Evolutionary conservation across 2,113 vertebrate species (phyloP).

Genomic region (Sinocyclocheilus rhinocerous): DNA sequence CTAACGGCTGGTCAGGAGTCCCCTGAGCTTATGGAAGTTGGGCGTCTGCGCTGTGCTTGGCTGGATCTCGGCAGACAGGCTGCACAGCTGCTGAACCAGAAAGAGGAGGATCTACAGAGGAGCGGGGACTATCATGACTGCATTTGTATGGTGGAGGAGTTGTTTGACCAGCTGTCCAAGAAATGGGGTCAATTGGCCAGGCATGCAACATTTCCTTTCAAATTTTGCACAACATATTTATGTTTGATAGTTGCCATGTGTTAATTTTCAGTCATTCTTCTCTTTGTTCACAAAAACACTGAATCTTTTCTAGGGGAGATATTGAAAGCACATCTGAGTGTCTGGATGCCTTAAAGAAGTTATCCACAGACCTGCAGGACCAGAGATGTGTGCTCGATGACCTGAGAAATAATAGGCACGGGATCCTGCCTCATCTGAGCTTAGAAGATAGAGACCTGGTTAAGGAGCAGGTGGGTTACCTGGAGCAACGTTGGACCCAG

Average conservation of each 20-base stretch:
- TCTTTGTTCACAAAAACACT: neutral
- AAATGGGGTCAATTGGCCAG: slow-evolving; percentile 97
- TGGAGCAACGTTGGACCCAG: slow-evolving; percentile 91
- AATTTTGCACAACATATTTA: neutral
- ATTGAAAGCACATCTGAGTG: slow-evolving; percentile 91
- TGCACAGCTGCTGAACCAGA: slow-evolving; percentile 81
- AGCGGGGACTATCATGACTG: slow-evolving; percentile 87
- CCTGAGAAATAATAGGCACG: slow-evolving; percentile 88
- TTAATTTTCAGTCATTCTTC: neutral
- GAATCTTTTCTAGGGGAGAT: slow-evolving; percentile 79
- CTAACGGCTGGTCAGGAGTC: slow-evolving; percentile 86
- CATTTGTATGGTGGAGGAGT: slow-evolving; percentile 82
- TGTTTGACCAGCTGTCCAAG: slow-evolving; percentile 91
- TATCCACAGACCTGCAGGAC: slow-evolving; percentile 84
- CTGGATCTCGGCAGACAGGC: slow-evolving; percentile 85
- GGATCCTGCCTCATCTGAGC: slow-evolving; percentile 84
- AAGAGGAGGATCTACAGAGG: slow-evolving; percentile 90
- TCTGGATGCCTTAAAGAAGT: slow-evolving; percentile 86
- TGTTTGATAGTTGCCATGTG: slow-evolving; percentile 14
- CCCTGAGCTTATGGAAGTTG: slow-evolving; percentile 84
- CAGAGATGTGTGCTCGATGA: slow-evolving; percentile 86
- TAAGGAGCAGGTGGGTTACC: slow-evolving; percentile 89
- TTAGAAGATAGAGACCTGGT: slow-evolving; percentile 91
- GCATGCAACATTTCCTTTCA: slow-evolving; percentile 65
- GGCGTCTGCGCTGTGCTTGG: slow-evolving; percentile 85